A percentile compares a stretch with the other conserved stretches of the same genome.
Conservation (phyloP, 2,888 invertebrate genomes). For the Tanaodytes sp. region DNA sequence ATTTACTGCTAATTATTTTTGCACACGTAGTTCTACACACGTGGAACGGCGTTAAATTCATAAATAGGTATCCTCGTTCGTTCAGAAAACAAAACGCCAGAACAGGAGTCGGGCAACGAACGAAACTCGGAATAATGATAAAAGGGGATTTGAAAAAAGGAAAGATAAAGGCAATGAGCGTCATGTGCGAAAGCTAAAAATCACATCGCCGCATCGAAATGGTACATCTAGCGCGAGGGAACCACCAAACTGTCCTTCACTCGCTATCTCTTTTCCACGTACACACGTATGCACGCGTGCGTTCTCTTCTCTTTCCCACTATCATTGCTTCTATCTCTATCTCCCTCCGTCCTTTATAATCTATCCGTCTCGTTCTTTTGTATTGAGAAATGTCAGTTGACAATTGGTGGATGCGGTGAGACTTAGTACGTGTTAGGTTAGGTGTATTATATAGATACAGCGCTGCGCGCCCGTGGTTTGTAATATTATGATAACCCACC, state of each 20-base stretch:
- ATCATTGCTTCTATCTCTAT: not conserved
- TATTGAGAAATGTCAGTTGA: slow-evolving; percentile 58
- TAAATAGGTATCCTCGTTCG: slow-evolving; percentile 36
- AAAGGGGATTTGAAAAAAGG: slow-evolving; percentile 28
- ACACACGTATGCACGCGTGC: not conserved
- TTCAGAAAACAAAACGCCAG: slow-evolving; percentile 29
- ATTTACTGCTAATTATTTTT: slow-evolving; percentile 71
- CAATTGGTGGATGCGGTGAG: slow-evolving; percentile 67
- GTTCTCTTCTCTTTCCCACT: not conserved
- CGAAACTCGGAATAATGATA: slow-evolving; percentile 36
- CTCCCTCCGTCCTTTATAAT: not conserved
- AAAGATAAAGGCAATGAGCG: slow-evolving; percentile 27
- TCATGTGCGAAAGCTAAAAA: slow-evolving; percentile 41
- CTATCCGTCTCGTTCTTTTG: not conserved
- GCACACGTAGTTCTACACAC: slow-evolving; percentile 20
- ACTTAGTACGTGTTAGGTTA: slow-evolving; percentile 64
- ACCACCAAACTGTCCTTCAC: slow-evolving; percentile 3
- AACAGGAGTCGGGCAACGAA: slow-evolving; percentile 12
- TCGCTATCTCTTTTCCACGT: not conserved
- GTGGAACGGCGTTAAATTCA: not conserved
- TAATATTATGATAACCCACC: slow-evolving; percentile 73
- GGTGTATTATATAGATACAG: slow-evolving; percentile 67
- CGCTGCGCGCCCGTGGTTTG: slow-evolving; percentile 71
- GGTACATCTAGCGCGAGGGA: slow-evolving; percentile 27
- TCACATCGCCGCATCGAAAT: slow-evolving; percentile 36